Evolutionary conservation across 2,113 vertebrate species (phyloP), one percentile per base, ranked within the genome.

Genomic region (Myodes glareolus): DNA sequence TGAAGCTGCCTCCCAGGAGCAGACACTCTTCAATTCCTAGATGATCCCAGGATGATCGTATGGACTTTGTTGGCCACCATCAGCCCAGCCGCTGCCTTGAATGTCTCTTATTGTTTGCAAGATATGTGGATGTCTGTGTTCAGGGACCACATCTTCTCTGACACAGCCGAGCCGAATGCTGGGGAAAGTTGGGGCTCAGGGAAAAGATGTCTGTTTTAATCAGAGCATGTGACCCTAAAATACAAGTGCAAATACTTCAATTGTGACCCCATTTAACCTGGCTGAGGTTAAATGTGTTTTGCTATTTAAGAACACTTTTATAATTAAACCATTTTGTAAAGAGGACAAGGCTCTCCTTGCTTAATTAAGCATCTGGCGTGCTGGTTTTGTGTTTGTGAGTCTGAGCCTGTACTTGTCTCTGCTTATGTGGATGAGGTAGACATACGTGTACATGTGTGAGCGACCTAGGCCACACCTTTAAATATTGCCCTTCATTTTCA

Each of bases 381-480:
- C 23, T 2, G 1, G 27, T 36, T 45, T 85, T 21, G 42, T 52
- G 42, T 33, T 33, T 70, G 13, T 70, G 36, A 72, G 17, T 19
- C 39, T 68, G 25, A 1, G 8, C 47, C 84, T 8, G 42, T 68
- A 17, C 7, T 67, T 86, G 29, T 47, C 16, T 47, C 42, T 67
- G 39, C 27, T 33, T 47, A 67, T 67, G 61, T 29, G 36, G 23
- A 67, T 67, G 63, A 68, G 63, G 82, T 17, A 11, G 16, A 29
- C 11, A 2, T 31, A 0, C 4, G 19, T 2, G 31, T 1, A 36
- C 42, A 11, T 3, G 36, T 5, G 0, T 7, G 5, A 58, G 17
- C 5, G 17, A 10, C 29, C 84, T 86, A 19, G 29, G 31, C 42
- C 31, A 3, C 10, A n/a, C 52, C 47, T 65, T 65, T 16, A 73